phyloP scores from a whole-genome alignment of 2,797 vertebrate genomes.

The Streptopelia turtur region DNA sequence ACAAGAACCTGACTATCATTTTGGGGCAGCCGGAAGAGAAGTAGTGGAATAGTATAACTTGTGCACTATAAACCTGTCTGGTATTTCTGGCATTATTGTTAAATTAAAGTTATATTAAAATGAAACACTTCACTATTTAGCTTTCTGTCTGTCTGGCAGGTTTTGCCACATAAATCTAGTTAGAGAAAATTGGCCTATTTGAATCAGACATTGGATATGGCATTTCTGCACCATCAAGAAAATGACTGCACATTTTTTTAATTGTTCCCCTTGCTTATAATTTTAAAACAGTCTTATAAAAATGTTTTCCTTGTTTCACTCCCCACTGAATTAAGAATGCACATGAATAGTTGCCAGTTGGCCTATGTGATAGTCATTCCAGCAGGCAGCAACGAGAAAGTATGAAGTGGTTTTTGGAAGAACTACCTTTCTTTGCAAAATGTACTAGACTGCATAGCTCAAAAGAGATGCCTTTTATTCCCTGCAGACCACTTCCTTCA shows the following conservation, averaged over 20 bases:
- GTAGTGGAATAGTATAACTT: background rate
- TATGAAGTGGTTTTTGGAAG: constrained; percentile 64
- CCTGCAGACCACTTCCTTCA: constrained; percentile 57
- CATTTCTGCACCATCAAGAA: constrained; percentile 70
- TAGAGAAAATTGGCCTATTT: constrained; percentile 64
- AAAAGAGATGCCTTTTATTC: constrained; percentile 65
- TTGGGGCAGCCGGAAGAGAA: constrained; percentile 5
- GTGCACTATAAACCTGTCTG: constrained; percentile 63
- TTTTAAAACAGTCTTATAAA: constrained; percentile 75
- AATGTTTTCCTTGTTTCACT: constrained; percentile 78
- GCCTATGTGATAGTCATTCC: constrained; percentile 59
- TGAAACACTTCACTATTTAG: constrained; percentile 68
- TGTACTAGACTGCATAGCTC: constrained; percentile 1
- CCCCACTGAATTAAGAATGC: constrained; percentile 74
- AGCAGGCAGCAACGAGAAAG: constrained; percentile 64
- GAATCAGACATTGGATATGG: constrained; percentile 58
- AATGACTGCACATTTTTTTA: constrained; percentile 72
- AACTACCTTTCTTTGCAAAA: constrained; percentile 34
- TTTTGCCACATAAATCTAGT: constrained; percentile 65
- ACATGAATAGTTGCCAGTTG: constrained; percentile 68
- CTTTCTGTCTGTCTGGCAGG: constrained; percentile 70
- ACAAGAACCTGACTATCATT: constrained; percentile 7
- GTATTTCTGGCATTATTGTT: constrained; percentile 69
- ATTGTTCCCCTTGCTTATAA: constrained; percentile 75
- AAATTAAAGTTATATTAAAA: constrained; percentile 74